A percentile compares a stretch with the other conserved stretches of the same genome.
phyloP scores from a whole-genome alignment of 2,888 invertebrate genomes.

The Sepioteuthis lessoniana region DNA sequence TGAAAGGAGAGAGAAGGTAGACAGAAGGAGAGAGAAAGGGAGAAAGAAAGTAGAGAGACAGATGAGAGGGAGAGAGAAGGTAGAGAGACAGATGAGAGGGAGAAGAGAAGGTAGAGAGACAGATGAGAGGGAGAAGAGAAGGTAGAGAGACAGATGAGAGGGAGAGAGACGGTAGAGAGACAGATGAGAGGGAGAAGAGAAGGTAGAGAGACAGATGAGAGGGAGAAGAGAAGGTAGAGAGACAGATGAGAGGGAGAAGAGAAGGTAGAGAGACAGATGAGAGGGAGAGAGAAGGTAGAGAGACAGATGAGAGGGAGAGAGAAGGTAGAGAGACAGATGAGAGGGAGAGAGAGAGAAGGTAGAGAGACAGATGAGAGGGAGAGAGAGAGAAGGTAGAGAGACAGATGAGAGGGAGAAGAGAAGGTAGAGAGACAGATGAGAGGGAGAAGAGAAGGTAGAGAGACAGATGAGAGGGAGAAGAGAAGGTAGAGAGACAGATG shows the following conservation, averaged over 20 bases:
- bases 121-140: no score
- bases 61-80: no score
- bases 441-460: no score
- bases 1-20: no score
- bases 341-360: not conserved
- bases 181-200: not conserved
- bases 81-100: not conserved
- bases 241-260: not conserved
- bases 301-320: constrained; percentile 4
- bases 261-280: not conserved
- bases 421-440: not conserved
- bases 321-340: not conserved
- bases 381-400: not conserved
- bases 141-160: no score
- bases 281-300: not conserved
- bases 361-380: constrained; percentile 34
- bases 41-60: no score
- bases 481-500: no score
- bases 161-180: no score
- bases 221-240: not conserved
- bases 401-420: not conserved
- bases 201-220: not conserved
- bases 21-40: no score
- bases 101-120: not conserved
- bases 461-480: no score